A percentile compares a stretch with the other conserved stretches of the same genome.
Conservation (phyloP, 2,797 vertebrate genomes). For the Dicrostonyx torquatus region DNA sequence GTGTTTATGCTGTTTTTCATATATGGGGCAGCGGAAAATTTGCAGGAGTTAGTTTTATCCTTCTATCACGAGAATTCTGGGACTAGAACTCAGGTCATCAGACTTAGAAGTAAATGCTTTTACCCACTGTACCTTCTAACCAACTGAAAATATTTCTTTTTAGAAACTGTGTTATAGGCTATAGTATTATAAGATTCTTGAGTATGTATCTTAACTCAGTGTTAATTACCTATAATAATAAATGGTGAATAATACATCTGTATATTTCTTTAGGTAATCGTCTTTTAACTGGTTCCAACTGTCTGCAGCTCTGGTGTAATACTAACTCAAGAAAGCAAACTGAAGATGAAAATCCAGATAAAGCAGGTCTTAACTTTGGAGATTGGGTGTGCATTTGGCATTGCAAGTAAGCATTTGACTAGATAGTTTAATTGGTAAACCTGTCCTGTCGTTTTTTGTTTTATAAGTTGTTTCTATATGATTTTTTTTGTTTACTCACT, state of each 20-base stretch:
- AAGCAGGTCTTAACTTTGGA: conserved; percentile 81
- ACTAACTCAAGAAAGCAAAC: conserved; percentile 76
- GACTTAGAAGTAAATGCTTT: neutral
- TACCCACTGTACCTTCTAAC: neutral
- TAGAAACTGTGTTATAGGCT: conserved; percentile 1
- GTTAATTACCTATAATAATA: conserved; percentile 57
- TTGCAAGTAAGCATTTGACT: conserved; percentile 91
- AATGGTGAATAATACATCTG: conserved; percentile 50
- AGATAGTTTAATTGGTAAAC: conserved; percentile 28
- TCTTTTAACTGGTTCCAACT: conserved; percentile 93
- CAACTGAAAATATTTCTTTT: neutral
- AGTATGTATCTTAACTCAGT: conserved; percentile 15
- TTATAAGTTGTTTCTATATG: conserved; percentile 29
- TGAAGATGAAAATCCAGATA: conserved; percentile 83
- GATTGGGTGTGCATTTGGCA: conserved; percentile 96
- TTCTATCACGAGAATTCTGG: neutral
- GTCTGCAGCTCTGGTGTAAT: conserved; percentile 95
- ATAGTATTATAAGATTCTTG: conserved; percentile 43
- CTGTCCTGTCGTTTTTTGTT: neutral
- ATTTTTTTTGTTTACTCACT: conserved; percentile 30
- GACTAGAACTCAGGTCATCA: no score
- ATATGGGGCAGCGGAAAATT: neutral
- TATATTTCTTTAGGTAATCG: conserved; percentile 86
- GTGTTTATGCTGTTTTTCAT: no score
- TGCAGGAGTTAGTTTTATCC: neutral